These are phyloP conservation scores for Haliclona indistincta DNA, from an alignment of 37 sponge, comb jelly and placozoan genomes.

Conservation along the genomic window DNA sequence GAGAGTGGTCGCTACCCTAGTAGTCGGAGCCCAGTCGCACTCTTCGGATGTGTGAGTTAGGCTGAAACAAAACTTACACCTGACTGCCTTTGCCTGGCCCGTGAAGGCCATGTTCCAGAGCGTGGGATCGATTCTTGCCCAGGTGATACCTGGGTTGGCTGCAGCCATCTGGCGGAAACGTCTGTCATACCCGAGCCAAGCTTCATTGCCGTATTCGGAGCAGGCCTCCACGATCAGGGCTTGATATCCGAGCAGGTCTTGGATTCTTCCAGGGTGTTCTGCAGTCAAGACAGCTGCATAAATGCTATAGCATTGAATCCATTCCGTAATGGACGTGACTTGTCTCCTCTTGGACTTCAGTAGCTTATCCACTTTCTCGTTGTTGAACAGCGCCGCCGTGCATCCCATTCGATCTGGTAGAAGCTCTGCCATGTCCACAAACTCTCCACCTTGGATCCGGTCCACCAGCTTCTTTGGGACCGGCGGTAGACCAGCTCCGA, in stretches of 20 bases:
- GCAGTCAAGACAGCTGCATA: background rate
- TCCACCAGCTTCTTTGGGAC: constrained; percentile 3
- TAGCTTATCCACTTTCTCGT: too few relatives aligned
- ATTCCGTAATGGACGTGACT: background rate
- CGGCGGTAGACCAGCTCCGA: background rate
- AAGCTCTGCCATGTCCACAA: constrained; percentile 27
- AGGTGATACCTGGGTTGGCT: background rate
- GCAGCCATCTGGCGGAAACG: constrained; percentile 24
- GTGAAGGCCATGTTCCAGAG: too few relatives aligned
- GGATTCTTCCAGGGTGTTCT: background rate
- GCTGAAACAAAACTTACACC: background rate
- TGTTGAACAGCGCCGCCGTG: too few relatives aligned
- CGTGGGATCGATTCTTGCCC: constrained; percentile 2
- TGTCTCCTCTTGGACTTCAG: background rate
- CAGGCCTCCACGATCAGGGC: background rate
- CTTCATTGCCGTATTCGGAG: constrained; percentile 6
- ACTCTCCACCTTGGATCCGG: constrained; percentile 9
- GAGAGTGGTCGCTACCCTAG: too few relatives aligned
- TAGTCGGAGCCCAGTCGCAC: background rate
- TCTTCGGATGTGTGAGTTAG: too few relatives aligned
- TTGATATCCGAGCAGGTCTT: background rate
- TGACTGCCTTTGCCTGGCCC: too few relatives aligned
- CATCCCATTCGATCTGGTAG: constrained; percentile 3
- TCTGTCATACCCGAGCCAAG: constrained; percentile 12
- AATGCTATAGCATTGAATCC: constrained; percentile 12